These are phyloP conservation scores for Suricata suricatta DNA, from an alignment of 2,113 vertebrate genomes.

Conservation along the genomic window DNA sequence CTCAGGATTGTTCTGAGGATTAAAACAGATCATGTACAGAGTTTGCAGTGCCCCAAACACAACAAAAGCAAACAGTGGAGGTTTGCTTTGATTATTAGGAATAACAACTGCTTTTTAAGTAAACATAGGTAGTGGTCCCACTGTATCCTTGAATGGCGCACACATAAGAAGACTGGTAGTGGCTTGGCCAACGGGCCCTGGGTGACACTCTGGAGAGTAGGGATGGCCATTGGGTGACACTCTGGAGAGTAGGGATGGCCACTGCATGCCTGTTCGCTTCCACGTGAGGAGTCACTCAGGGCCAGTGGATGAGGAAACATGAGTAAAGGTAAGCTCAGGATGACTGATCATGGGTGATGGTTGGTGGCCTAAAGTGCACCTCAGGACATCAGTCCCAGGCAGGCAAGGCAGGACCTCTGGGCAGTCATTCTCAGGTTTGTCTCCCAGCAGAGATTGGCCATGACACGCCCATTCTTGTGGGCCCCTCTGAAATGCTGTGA, in stretches of 20 bases:
- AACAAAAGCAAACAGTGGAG: neutral
- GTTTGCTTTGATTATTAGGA: neutral
- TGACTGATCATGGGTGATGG: neutral
- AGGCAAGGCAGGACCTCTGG: neutral
- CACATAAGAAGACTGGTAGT: neutral
- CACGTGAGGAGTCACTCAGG: neutral
- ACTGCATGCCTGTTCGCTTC: neutral
- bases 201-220: neutral
- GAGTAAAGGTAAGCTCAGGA: neutral
- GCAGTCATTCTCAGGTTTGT: neutral
- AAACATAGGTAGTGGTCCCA: neutral
- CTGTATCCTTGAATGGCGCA: neutral
- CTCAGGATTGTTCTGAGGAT: neutral
- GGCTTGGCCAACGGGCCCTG: neutral
- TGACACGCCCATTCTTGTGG: neutral
- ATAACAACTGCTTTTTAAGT: neutral
- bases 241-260: neutral
- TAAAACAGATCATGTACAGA: neutral
- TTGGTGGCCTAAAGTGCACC: neutral
- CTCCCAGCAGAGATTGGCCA: neutral
- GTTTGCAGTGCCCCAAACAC: neutral
- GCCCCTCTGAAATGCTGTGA: neutral
- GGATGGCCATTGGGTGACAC: neutral
- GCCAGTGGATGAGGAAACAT: neutral
- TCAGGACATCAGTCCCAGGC: rapidly evolving